A percentile compares a stretch with the other conserved stretches of the same genome.
These are phyloP conservation scores for Lepus timidus DNA, from an alignment of 2,113 vertebrate species.

Conservation along the genomic window DNA sequence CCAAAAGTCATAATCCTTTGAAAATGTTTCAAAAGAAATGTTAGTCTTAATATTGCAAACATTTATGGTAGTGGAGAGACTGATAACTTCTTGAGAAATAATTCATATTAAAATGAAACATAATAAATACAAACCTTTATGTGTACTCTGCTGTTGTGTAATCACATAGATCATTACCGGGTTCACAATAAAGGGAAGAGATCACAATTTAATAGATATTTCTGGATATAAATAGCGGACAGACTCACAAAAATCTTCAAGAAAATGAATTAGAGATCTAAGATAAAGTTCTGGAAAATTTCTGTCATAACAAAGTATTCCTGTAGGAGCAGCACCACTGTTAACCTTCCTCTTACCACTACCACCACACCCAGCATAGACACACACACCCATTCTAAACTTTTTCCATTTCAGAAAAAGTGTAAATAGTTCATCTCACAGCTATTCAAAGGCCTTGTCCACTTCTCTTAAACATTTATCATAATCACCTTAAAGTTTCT, in stretches of 20 bases:
- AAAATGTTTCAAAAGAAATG: neutral
- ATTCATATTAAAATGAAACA: neutral
- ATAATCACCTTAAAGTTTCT: neutral
- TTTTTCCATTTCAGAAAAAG: neutral
- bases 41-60: neutral
- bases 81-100: conserved; percentile 21
- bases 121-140: conserved; percentile 22
- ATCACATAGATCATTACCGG: neutral
- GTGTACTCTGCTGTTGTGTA: neutral
- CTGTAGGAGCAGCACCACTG: neutral
- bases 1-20: neutral
- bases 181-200: neutral
- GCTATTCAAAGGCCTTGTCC: neutral
- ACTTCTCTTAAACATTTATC: neutral
- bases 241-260: neutral
- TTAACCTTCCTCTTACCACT: too few species aligned
- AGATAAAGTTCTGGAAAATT: neutral
- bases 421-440: neutral
- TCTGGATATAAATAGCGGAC: neutral
- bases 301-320: neutral
- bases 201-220: neutral
- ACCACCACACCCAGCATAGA: too few species aligned
- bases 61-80: neutral
- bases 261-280: neutral
- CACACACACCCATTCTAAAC: neutral